Conservation (phyloP, 2,113 vertebrate genomes). For the Calidris pugnax region DNA sequence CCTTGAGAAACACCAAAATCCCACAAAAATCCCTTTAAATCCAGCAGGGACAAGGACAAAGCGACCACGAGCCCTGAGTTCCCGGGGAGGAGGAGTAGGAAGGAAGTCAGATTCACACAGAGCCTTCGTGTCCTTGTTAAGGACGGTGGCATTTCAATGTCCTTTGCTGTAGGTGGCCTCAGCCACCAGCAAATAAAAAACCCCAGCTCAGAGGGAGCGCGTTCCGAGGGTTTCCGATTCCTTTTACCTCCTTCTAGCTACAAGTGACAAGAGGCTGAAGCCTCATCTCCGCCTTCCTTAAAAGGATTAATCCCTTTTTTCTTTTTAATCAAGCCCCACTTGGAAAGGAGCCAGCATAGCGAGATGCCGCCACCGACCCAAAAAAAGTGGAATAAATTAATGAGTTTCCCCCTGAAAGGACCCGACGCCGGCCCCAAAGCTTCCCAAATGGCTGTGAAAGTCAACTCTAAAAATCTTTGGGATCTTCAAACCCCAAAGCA, state of each 20-base stretch:
- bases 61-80: accelerated
- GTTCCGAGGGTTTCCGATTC: accelerated
- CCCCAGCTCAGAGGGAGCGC: accelerated
- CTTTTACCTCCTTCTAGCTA: not conserved
- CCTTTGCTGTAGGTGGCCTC: not conserved
- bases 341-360: not conserved
- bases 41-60: not conserved
- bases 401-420: not conserved
- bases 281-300: accelerated
- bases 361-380: not conserved
- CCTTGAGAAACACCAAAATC: not conserved
- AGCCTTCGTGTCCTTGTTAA: not conserved
- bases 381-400: not conserved
- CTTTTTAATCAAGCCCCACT: not conserved
- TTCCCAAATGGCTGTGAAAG: no score
- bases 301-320: not conserved
- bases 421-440: accelerated
- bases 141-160: accelerated
- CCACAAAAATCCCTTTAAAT: not conserved
- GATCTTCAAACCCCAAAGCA: not conserved
- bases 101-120: accelerated
- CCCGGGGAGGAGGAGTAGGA: not conserved
- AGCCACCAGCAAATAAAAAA: not conserved
- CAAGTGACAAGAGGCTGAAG: not conserved
- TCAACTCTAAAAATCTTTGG: accelerated